Percentiles rank a stretch among this genome's conserved stretches.
Conservation (phyloP, 1,140 invertebrate genomes). For the fruit fly (Drosophila melanogaster) region Release_6_plus_ISO1_MT NC_004354.4:7277501-7278000, state of each 20-base stretch:
- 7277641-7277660: conserved; percentile 65
- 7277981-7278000: conserved; percentile 58
- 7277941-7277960: neutral
- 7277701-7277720: conserved; percentile 64
- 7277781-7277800: neutral
- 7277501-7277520: conserved; percentile 38
- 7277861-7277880: no score
- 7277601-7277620: neutral
- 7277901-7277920: no score
- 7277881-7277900: no score
- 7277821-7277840: neutral
- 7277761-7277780: conserved; percentile 5
- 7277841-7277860: no score
- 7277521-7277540: conserved; percentile 82
- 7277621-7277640: conserved; percentile 1
- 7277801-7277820: neutral
- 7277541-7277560: conserved; percentile 80
- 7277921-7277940: neutral
- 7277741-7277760: conserved; percentile 33
- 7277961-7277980: conserved; percentile 34
- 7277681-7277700: conserved; percentile 16
- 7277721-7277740: conserved; percentile 73
- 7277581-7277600: conserved; percentile 4
- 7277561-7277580: conserved; percentile 79
- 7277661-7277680: conserved; percentile 78